Conservation (phyloP, 1,140 invertebrate species). For the Rhopalosiphum maidis region DNA sequence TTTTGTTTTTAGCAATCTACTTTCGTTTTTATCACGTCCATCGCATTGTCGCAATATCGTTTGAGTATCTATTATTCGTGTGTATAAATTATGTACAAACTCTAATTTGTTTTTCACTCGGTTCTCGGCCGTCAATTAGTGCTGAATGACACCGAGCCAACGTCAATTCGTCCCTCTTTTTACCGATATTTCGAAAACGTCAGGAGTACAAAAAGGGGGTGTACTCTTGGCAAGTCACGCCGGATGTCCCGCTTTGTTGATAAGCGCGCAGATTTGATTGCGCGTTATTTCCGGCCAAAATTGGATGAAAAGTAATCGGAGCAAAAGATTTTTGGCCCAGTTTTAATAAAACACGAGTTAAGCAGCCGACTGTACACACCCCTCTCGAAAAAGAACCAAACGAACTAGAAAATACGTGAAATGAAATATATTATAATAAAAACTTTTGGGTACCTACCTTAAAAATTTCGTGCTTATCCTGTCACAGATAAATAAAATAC, state of each 20-base stretch:
- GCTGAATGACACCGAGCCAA: slow-evolving; percentile 41
- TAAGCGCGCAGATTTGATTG: slow-evolving; percentile 55
- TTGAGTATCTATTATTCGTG: slow-evolving; percentile 45
- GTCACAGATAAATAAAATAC: slow-evolving; percentile 6
- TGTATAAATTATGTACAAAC: slow-evolving; percentile 53
- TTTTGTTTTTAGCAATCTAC: slow-evolving; percentile 18
- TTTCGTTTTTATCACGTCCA: slow-evolving; percentile 28
- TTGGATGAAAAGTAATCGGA: slow-evolving; percentile 48
- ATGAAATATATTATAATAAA: slow-evolving; percentile 39
- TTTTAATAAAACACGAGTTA: slow-evolving; percentile 53
- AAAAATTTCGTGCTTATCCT: background rate
- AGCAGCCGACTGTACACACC: slow-evolving; percentile 45
- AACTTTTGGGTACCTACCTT: slow-evolving; percentile 42
- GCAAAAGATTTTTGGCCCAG: slow-evolving; percentile 54
- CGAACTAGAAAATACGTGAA: slow-evolving; percentile 46
- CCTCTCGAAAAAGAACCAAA: slow-evolving; percentile 50
- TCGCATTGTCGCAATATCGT: background rate
- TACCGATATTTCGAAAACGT: slow-evolving; percentile 41
- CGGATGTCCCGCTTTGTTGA: slow-evolving; percentile 52
- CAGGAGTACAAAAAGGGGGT: slow-evolving; percentile 32
- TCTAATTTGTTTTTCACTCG: slow-evolving; percentile 57
- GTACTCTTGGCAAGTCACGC: slow-evolving; percentile 49
- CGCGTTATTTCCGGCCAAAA: slow-evolving; percentile 53
- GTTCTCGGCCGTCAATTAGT: slow-evolving; percentile 48
- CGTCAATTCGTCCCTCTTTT: slow-evolving; percentile 50